These are phyloP conservation scores for Crotalus viridis DNA, from an alignment of 2,113 vertebrate genomes.

Conservation along the genomic window DNA sequence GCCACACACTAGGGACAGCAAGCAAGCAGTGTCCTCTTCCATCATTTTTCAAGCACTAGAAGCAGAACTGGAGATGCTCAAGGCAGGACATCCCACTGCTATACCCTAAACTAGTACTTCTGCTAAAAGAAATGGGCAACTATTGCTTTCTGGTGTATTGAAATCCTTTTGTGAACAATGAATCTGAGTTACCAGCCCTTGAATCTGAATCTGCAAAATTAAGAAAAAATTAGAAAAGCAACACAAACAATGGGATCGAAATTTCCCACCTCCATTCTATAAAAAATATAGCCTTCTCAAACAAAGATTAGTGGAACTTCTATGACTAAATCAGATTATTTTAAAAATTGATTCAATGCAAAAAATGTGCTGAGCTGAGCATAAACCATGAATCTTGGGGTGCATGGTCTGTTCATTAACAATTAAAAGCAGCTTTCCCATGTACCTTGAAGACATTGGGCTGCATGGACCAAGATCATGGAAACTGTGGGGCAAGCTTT, in stretches of 20 bases:
- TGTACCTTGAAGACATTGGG: not conserved
- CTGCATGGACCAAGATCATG: not conserved
- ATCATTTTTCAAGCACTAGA: not conserved
- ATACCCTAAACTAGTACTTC: not conserved
- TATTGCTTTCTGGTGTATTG: not conserved
- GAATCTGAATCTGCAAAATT: not conserved
- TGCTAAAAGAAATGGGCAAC: no score
- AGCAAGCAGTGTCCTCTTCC: not conserved
- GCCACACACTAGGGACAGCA: not conserved
- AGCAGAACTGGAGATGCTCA: not conserved
- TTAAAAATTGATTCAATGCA: not conserved
- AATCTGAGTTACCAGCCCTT: not conserved
- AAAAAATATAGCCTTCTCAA: not conserved
- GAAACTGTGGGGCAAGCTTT: not conserved
- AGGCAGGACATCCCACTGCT: not conserved
- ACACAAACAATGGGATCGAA: not conserved
- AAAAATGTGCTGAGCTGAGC: not conserved
- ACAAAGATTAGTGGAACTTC: not conserved
- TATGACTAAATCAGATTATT: not conserved
- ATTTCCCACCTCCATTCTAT: not conserved
- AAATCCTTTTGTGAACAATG: no score
- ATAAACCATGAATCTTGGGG: not conserved
- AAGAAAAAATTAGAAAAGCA: not conserved
- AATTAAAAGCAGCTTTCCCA: not conserved
- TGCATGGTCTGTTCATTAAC: not conserved